phyloP scores from a whole-genome alignment of 2,113 vertebrate species.

The Ciconia maguari region DNA sequence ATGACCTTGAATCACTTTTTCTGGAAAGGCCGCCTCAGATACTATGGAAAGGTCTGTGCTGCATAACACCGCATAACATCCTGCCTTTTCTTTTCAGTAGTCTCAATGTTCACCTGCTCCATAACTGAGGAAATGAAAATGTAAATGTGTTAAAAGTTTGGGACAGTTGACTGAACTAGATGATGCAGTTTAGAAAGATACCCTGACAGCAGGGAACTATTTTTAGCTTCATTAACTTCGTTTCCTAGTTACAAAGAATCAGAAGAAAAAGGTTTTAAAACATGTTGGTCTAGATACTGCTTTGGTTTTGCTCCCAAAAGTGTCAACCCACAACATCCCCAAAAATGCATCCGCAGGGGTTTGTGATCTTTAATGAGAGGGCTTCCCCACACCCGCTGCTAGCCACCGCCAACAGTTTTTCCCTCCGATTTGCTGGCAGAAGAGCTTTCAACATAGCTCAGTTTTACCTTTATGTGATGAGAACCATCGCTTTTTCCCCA shows the following conservation, averaged over 20 bases:
- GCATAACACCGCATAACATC: not conserved
- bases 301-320: not conserved
- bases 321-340: not conserved
- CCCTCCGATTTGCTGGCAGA: not conserved
- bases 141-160: not conserved
- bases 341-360: not conserved
- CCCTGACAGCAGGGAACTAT: not conserved
- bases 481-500: not conserved
- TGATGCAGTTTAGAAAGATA: not conserved
- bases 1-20: constrained; percentile 6
- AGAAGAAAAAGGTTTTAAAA: not conserved
- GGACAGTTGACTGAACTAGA: constrained; percentile 3
- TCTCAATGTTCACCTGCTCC: not conserved
- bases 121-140: constrained; percentile 1
- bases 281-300: not conserved
- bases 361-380: not conserved
- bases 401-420: not conserved
- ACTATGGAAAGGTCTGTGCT: not conserved
- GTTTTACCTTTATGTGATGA: accelerated
- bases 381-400: not conserved
- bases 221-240: not conserved
- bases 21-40: not conserved
- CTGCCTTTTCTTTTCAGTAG: not conserved
- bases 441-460: not conserved
- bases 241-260: not conserved